These are phyloP conservation scores for Onthophagus taurus DNA, from an alignment of 1,140 invertebrate genomes.

Conservation along the genomic window DNA sequence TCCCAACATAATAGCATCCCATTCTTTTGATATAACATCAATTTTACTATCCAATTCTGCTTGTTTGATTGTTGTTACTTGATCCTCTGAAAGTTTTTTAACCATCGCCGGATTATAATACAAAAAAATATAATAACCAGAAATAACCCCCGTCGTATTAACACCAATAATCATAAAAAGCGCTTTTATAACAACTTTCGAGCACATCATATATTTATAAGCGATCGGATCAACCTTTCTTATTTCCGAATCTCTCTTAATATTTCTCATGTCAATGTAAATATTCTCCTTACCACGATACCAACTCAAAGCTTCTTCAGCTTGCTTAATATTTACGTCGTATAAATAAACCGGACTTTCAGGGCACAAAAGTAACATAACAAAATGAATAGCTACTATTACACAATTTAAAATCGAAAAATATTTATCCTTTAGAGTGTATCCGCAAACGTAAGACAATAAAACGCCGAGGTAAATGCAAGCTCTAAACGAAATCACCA, in stretches of 20 bases:
- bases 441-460: slow-evolving; percentile 12
- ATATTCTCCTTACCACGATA: slow-evolving; percentile 19
- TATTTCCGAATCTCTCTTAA: slow-evolving; percentile 19
- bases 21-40: slow-evolving; percentile 2
- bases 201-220: slow-evolving; percentile 20
- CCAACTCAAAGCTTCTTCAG: slow-evolving; percentile 19
- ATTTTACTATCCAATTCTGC: background rate
- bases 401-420: slow-evolving; percentile 11
- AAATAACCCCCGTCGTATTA: slow-evolving; percentile 15
- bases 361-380: slow-evolving; percentile 13
- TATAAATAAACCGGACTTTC: slow-evolving; percentile 27
- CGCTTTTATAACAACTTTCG: slow-evolving; percentile 20
- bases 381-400: slow-evolving; percentile 11
- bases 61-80: background rate
- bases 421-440: slow-evolving; percentile 5
- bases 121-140: slow-evolving; percentile 22
- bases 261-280: slow-evolving; percentile 17
- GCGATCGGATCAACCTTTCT: slow-evolving; percentile 14
- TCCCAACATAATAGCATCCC: slow-evolving; percentile 12
- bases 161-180: background rate
- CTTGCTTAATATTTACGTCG: slow-evolving; percentile 12
- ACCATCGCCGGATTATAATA: slow-evolving; percentile 17
- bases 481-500: slow-evolving; percentile 13
- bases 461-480: slow-evolving; percentile 19
- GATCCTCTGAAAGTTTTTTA: background rate